phyloP scores from a whole-genome alignment of 2,888 invertebrate species.

The Eudasyphora cyanicolor region DNA sequence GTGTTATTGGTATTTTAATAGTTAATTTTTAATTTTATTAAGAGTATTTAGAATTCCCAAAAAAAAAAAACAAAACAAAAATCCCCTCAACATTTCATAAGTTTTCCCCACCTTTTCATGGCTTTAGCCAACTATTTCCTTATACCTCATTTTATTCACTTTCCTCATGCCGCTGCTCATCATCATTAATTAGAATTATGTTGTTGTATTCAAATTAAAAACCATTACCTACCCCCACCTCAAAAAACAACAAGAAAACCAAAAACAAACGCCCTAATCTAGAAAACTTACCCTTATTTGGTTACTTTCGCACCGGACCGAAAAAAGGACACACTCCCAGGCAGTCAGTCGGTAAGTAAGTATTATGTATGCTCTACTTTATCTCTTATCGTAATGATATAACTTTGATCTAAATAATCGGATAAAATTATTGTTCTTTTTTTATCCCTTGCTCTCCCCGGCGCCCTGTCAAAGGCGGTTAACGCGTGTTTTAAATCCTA shows the following conservation, averaged over 20 bases:
- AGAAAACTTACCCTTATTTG: constrained; percentile 41
- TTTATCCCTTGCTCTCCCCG: background rate
- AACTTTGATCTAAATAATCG: constrained; percentile 72
- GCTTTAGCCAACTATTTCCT: background rate
- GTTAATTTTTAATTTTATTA: no score
- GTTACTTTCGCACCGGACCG: background rate
- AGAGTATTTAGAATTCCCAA: no score
- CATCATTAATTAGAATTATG: background rate
- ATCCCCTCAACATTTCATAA: no score
- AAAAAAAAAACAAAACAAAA: no score
- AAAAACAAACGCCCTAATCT: constrained; percentile 39
- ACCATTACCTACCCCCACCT: constrained; percentile 19
- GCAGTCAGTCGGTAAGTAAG: background rate
- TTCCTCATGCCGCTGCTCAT: background rate
- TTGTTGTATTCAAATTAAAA: constrained; percentile 13
- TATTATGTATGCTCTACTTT: constrained; percentile 34
- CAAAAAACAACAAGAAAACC: background rate
- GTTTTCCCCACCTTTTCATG: no score
- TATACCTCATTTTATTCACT: background rate
- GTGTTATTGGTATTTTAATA: no score
- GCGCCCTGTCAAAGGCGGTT: background rate
- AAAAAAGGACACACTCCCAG: constrained; percentile 32
- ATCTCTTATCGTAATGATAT: constrained; percentile 60
- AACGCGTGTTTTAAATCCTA: background rate
- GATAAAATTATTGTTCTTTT: constrained; percentile 76